Conservation (phyloP, 2,113 vertebrate species). For the Paraplagusia blochii region DNA sequence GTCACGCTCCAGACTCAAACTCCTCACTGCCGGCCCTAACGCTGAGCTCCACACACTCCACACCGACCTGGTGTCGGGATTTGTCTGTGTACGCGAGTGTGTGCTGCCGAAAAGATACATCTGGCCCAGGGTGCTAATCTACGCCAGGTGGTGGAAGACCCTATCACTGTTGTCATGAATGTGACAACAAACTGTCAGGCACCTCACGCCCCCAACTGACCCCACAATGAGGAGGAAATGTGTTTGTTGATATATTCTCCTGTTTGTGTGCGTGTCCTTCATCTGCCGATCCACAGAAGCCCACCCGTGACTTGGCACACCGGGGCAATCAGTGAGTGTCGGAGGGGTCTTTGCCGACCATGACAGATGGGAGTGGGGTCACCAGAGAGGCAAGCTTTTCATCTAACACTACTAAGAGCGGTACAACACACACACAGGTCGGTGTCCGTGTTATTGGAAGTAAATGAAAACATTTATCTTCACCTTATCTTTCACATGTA, state of each 20-base stretch:
- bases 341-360: slow-evolving; percentile 66
- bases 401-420: slow-evolving; percentile 45
- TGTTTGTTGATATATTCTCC: slow-evolving; percentile 18
- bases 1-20: slow-evolving; percentile 32
- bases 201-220: slow-evolving; percentile 44
- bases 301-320: slow-evolving; percentile 42
- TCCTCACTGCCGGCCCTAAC: slow-evolving; percentile 15
- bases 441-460: neutral
- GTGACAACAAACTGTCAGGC: slow-evolving; percentile 64
- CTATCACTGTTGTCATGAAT: slow-evolving; percentile 47
- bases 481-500: neutral
- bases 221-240: slow-evolving; percentile 40
- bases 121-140: slow-evolving; percentile 52
- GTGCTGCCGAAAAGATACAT: slow-evolving; percentile 37
- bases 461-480: neutral
- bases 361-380: slow-evolving; percentile 77
- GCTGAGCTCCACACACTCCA: slow-evolving; percentile 5
- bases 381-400: slow-evolving; percentile 51
- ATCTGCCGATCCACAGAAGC: slow-evolving; percentile 41
- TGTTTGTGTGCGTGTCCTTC: slow-evolving; percentile 19
- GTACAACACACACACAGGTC: neutral
- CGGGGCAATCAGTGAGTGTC: slow-evolving; percentile 58
- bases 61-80: neutral
- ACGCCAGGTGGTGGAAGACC: slow-evolving; percentile 58
- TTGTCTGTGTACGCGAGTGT: slow-evolving; percentile 17